Evolutionary conservation across 2,797 vertebrate genomes (phyloP), one percentile per base, ranked within the genome.

Genomic region (Threskiornis aethiopicus): DNA sequence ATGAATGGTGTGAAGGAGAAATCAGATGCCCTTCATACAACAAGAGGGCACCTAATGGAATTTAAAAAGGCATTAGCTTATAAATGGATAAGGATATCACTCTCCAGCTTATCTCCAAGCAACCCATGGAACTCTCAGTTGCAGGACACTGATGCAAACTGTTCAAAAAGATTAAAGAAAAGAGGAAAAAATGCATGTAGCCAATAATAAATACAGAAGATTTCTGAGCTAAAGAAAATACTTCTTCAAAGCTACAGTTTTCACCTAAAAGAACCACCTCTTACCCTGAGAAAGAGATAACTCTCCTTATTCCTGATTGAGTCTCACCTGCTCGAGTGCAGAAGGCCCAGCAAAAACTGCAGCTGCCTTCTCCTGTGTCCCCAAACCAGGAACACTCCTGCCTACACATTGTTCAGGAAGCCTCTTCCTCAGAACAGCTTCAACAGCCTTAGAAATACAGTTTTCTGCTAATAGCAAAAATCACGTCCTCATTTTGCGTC

Each of bases 11-110:
- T 84, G 90, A 96, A 96, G 94, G 82, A 97, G 90, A 96, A 95
- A 97, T 95, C 95, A 95, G 94, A 97, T 96, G 95, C 82, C 95
- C 95, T 96, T 96, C 83, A 79, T 72, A 93, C 96, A 94, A 85
- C 49, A 86, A 89, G 79, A 88, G 89, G 79, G 72, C 79, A 95
- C 31, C 20, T 91, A 91, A 95, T 79, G 51, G 75, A 96, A 91
- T 92, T 94, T 31, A 16, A 93, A 83, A 84, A 83, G 42, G 54
- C 46, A 84, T 91, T 83, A 94, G 49, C 58, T 85, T 89, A 75
- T 51, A 89, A 78, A 71, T 58, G 25, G 88, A 41, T 69, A 90
- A 84, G 46, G 39, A 25, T 84, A 91, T 92, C 81, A 77, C 69
- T 62, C 59, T 51, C 26, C 21, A 61, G 55, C 29, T 93, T 94